phyloP scores from a whole-genome alignment of 2,888 invertebrate species.

The Cantharis flavilabris region DNA sequence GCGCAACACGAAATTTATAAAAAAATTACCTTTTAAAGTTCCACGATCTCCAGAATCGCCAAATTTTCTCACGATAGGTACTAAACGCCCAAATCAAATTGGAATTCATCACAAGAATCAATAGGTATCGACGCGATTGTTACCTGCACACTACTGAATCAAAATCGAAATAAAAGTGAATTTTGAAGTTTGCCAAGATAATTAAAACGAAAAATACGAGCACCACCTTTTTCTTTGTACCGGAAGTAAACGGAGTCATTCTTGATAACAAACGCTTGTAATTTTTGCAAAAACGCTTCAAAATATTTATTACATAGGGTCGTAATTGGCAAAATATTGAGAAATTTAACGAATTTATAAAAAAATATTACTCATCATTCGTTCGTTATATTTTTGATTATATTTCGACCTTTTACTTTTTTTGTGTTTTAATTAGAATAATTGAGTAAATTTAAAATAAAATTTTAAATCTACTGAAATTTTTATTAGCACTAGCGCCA shows the following conservation, averaged over 20 bases:
- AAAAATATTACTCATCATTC: not conserved
- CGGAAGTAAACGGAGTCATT: not conserved
- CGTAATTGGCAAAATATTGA: not conserved
- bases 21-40: not conserved
- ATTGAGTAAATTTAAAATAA: not conserved
- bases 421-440: not conserved
- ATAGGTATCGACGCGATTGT: not conserved
- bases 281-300: not conserved
- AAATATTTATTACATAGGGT: not conserved
- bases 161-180: not conserved
- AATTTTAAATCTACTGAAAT: not conserved
- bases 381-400: not conserved
- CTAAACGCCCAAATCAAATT: constrained; percentile 1
- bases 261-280: not conserved
- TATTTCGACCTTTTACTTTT: not conserved
- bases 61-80: not conserved
- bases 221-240: not conserved
- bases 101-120: not conserved
- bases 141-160: not conserved
- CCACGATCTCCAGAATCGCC: not conserved
- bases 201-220: not conserved
- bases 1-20: not conserved
- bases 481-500: not conserved
- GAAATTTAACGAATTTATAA: not conserved
- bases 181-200: not conserved